A percentile compares a stretch with the other conserved stretches of the same genome.
Evolutionary conservation across 2,888 invertebrate genomes (phyloP).

Genomic region (Spilosoma lubricipeda): DNA sequence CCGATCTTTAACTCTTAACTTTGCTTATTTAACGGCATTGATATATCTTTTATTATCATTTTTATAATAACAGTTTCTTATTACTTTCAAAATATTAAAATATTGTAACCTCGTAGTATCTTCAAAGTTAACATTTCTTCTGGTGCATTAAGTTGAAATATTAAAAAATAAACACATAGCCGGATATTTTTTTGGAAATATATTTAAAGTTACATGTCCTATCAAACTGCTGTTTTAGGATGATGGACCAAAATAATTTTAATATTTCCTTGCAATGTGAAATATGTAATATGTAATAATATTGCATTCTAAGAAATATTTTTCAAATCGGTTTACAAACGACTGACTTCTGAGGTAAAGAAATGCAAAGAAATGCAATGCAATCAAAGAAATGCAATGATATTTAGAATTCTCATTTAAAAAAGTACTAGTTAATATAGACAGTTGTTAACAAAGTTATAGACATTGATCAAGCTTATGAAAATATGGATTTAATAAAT

Average conservation of each 20-base stretch:
- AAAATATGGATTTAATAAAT: conserved; percentile 27
- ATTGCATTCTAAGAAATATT: too few species aligned
- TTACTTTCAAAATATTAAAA: background rate
- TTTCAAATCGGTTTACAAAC: too few species aligned
- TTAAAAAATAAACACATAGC: background rate
- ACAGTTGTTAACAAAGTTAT: too few species aligned
- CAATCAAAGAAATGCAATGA: background rate
- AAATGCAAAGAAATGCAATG: background rate
- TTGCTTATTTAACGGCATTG: conserved; percentile 33
- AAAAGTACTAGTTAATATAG: too few species aligned
- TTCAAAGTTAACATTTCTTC: background rate
- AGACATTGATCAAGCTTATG: too few species aligned
- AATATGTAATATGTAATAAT: too few species aligned
- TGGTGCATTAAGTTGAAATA: background rate
- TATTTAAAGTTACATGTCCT: too few species aligned
- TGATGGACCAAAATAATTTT: background rate
- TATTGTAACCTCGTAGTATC: background rate
- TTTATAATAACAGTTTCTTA: background rate
- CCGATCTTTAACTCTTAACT: conserved; percentile 26
- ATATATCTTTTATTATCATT: conserved; percentile 28
- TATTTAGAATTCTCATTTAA: too few species aligned
- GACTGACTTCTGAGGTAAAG: too few species aligned
- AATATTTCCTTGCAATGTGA: too few species aligned
- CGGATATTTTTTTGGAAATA: background rate
- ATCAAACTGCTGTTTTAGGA: background rate